Evolutionary conservation across 2,888 invertebrate species (phyloP).

Genomic region (Eudasyphora cyanicolor): DNA sequence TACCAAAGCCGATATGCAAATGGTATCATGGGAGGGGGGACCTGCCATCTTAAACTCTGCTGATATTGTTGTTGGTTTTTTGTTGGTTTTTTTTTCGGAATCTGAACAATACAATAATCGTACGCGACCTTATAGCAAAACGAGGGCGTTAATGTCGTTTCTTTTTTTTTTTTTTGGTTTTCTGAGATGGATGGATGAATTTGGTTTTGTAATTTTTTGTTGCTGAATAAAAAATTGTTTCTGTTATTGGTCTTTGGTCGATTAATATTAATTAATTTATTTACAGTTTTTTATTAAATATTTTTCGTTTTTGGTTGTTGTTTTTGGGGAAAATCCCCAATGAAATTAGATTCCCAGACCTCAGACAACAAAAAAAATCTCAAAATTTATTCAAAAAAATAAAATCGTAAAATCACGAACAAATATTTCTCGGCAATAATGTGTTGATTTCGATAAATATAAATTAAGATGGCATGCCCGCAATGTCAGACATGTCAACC

Average conservation of each 20-base stretch:
- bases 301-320: neutral
- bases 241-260: neutral
- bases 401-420: neutral
- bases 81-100: neutral
- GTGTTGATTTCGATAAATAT: neutral
- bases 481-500: neutral
- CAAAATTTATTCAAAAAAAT: neutral
- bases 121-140: constrained; percentile 74
- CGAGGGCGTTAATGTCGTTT: constrained; percentile 76
- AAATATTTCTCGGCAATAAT: neutral
- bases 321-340: constrained; percentile 13
- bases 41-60: neutral
- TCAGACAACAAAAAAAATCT: neutral
- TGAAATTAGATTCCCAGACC: neutral
- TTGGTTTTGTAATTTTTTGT: constrained; percentile 9
- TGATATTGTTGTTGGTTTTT: neutral
- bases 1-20: constrained; percentile 20
- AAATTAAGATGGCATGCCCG: neutral
- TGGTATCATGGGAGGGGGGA: neutral
- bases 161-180: constrained; percentile 62
- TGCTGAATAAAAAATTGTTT: neutral
- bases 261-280: constrained; percentile 43
- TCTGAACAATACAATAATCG: constrained; percentile 6
- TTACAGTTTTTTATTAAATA: neutral
- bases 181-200: constrained; percentile 15